Evolutionary conservation across 2,888 invertebrate genomes (phyloP).

Genomic region (Drosophila demipolita): DNA sequence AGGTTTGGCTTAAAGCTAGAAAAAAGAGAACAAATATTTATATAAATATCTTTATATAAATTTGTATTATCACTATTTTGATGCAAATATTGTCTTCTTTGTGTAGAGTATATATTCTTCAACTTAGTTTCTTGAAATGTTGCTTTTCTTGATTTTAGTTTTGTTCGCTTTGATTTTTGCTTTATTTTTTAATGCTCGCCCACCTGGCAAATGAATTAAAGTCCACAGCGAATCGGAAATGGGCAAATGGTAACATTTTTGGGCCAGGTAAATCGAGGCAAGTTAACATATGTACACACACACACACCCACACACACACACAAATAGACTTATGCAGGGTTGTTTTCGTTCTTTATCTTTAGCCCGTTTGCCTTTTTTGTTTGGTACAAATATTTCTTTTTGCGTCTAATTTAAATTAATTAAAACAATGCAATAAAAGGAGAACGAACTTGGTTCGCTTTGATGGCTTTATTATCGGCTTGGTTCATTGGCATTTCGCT

Average conservation of each 20-base stretch:
- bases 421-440: constrained; percentile 73
- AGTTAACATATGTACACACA: constrained; percentile 32
- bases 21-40: not conserved
- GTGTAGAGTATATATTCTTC: not conserved
- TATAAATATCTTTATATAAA: not conserved
- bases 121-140: not conserved
- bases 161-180: constrained; percentile 1
- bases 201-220: constrained; percentile 34
- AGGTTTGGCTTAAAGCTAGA: not conserved
- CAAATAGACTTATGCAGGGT: constrained; percentile 23
- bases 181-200: constrained; percentile 1
- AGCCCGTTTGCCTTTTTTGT: constrained; percentile 6
- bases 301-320: constrained; percentile 12
- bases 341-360: constrained; percentile 29
- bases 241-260: constrained; percentile 31
- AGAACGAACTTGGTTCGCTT: constrained; percentile 51
- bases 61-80: not conserved
- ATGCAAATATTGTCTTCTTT: too few species aligned
- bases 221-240: constrained; percentile 29
- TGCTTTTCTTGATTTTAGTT: not conserved
- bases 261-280: constrained; percentile 44
- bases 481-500: constrained; percentile 70
- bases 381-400: constrained; percentile 35
- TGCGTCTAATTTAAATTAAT: constrained; percentile 74
- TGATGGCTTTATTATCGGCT: constrained; percentile 77